These are phyloP conservation scores for Euphydryas editha DNA, from an alignment of 2,888 invertebrate genomes.

Conservation along the genomic window DNA sequence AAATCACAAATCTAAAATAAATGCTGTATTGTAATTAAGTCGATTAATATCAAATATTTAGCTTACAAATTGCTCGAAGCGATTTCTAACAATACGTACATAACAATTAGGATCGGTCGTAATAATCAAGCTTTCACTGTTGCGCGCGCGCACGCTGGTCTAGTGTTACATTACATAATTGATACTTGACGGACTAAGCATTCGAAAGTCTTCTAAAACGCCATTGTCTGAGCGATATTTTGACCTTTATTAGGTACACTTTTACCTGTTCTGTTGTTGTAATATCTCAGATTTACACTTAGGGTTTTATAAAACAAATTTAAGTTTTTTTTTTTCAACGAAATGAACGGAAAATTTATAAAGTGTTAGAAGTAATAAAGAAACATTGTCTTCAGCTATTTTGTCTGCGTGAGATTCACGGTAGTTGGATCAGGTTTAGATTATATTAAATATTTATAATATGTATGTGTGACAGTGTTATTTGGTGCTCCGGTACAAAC, in stretches of 20 bases:
- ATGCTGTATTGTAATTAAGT: background rate
- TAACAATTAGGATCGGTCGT: constrained; percentile 42
- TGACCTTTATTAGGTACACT: constrained; percentile 3
- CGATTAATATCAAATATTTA: constrained; percentile 42
- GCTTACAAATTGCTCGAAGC: constrained; percentile 24
- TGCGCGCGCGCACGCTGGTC: constrained; percentile 52
- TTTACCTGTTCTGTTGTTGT: background rate
- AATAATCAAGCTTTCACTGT: constrained; percentile 66
- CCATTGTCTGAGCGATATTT: constrained; percentile 8
- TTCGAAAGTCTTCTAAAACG: constrained; percentile 34
- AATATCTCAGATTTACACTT: background rate
- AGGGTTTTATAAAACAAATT: background rate
- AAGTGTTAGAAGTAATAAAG: no score
- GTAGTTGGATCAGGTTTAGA: no score
- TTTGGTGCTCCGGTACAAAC: no score
- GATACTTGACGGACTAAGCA: constrained; percentile 52
- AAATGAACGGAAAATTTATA: no score
- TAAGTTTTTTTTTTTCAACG: no score
- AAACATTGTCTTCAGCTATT: no score
- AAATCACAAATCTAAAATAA: background rate
- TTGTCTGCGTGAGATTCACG: no score
- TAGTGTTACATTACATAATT: constrained; percentile 43
- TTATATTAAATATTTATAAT: no score
- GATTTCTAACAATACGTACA: constrained; percentile 25
- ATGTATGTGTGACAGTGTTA: no score